Percentiles rank a stretch among this genome's conserved stretches.
Evolutionary conservation across 2,888 invertebrate species (phyloP).

Genomic region (Carabus problematicus): DNA sequence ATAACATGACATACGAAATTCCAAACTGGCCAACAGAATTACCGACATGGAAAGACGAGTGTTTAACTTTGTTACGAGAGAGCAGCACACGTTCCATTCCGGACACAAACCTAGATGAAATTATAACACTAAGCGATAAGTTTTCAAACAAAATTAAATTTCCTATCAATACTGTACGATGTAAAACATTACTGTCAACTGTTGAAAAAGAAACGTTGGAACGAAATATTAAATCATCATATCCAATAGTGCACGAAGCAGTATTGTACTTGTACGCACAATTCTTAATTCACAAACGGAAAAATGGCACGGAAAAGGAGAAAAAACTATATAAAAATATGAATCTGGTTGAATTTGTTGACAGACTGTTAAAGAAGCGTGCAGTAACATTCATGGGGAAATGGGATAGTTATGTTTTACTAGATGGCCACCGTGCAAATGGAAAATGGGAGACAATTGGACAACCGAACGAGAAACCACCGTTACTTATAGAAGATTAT

Average conservation of each 20-base stretch:
- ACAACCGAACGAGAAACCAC: constrained; percentile 63
- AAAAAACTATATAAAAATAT: constrained; percentile 60
- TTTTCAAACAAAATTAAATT: constrained; percentile 55
- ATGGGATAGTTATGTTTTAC: constrained; percentile 62
- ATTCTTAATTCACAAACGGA: constrained; percentile 70
- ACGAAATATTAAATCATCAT: constrained; percentile 65
- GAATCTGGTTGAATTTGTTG: constrained; percentile 64
- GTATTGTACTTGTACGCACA: constrained; percentile 67
- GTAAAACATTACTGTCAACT: constrained; percentile 48
- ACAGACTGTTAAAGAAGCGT: constrained; percentile 65
- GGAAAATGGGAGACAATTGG: constrained; percentile 68
- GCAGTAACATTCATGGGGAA: constrained; percentile 63
- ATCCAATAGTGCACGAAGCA: constrained; percentile 74
- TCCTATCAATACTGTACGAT: constrained; percentile 55
- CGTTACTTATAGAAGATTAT: constrained; percentile 63
- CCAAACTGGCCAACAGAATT: neutral
- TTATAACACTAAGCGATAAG: constrained; percentile 55
- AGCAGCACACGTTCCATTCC: neutral
- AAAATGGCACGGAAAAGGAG: constrained; percentile 50
- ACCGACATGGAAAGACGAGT: neutral
- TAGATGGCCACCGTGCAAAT: constrained; percentile 61
- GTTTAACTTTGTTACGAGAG: neutral
- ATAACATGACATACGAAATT: neutral
- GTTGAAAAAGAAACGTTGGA: constrained; percentile 47
- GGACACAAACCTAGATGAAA: constrained; percentile 45